These are phyloP conservation scores for Pogona vitticeps DNA, from an alignment of 2,113 vertebrate species.

Conservation along the genomic window DNA sequence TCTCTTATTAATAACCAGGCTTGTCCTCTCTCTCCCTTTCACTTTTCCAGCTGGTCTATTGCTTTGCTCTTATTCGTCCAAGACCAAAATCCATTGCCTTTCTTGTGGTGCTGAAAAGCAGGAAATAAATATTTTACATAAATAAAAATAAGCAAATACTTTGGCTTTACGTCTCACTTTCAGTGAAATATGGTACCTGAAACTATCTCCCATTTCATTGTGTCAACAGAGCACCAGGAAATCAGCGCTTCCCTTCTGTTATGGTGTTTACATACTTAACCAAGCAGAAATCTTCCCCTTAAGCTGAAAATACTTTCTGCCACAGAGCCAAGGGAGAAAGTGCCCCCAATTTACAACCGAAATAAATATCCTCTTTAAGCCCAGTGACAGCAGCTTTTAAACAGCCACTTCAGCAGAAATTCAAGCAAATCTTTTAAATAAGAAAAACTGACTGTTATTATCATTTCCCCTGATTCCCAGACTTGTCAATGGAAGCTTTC, in stretches of 20 bases:
- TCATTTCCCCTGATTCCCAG: neutral
- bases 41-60: no score
- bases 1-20: no score
- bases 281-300: conserved; percentile 50
- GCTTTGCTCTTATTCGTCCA: no score
- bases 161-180: neutral
- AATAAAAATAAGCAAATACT: neutral
- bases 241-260: conserved; percentile 38
- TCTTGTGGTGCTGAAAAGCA: neutral
- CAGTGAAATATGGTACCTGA: neutral
- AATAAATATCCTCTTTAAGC: conserved; percentile 18
- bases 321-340: conserved; percentile 19
- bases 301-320: conserved; percentile 24
- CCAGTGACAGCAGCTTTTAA: neutral
- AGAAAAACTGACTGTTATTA: conserved; percentile 9
- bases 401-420: conserved; percentile 23
- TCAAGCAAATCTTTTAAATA: conserved; percentile 20
- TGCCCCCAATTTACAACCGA: conserved; percentile 36
- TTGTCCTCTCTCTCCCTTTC: no score
- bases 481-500: neutral
- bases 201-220: neutral
- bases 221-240: conserved; percentile 13
- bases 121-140: neutral
- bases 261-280: conserved; percentile 40
- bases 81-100: neutral